Evolutionary conservation across 2,888 invertebrate species (phyloP).

Genomic region (Chrysodeixis includens): DNA sequence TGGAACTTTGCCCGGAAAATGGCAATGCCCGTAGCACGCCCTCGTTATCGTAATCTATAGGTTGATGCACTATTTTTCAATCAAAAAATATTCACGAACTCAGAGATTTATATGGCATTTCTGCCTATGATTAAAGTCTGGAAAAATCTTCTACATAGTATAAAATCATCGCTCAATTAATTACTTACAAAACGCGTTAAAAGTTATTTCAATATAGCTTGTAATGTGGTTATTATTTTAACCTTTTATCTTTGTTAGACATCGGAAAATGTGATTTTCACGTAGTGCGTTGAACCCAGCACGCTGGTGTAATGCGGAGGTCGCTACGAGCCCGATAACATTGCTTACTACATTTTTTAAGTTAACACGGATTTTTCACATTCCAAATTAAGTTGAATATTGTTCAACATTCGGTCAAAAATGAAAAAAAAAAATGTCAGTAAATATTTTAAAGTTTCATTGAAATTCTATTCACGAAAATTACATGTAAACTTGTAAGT

Average conservation of each 20-base stretch:
- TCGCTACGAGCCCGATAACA: constrained; percentile 28
- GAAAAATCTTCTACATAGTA: background rate
- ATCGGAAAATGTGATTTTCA: constrained; percentile 62
- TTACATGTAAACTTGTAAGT: no score
- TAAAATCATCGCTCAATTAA: constrained; percentile 20
- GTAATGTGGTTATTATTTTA: constrained; percentile 24
- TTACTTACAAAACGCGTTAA: constrained; percentile 10
- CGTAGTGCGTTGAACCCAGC: constrained; percentile 72
- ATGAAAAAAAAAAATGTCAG: no score
- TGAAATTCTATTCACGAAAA: no score
- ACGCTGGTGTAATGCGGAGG: constrained; percentile 62
- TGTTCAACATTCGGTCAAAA: no score
- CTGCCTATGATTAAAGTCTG: background rate
- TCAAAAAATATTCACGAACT: background rate
- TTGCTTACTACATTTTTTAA: constrained; percentile 15
- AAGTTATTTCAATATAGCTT: constrained; percentile 21
- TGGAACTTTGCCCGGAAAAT: background rate
- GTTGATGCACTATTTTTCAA: background rate
- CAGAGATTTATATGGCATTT: background rate
- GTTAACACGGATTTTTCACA: background rate
- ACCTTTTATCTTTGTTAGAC: constrained; percentile 39
- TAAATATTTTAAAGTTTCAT: no score
- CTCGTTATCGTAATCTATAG: background rate
- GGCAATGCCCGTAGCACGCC: constrained; percentile 1
- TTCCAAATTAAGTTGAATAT: no score